phyloP scores from a whole-genome alignment of 2,888 invertebrate genomes.

The Drosophila atripex region DNA sequence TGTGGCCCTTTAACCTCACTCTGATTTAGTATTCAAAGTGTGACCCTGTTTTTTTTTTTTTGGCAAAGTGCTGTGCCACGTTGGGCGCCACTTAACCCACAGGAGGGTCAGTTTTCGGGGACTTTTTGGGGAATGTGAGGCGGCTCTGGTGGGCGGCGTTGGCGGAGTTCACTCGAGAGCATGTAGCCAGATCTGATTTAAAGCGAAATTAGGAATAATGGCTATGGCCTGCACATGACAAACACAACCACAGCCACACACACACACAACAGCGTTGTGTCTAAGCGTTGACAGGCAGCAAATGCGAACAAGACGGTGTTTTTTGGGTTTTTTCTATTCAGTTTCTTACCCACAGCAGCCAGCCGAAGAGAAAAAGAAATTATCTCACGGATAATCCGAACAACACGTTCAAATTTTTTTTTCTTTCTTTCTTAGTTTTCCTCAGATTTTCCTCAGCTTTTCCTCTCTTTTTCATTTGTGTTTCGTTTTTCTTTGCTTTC shows the following conservation, averaged over 20 bases:
- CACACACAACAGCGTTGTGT: not conserved
- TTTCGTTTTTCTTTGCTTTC: slow-evolving; percentile 19
- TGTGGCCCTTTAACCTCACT: no score
- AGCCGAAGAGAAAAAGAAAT: slow-evolving; percentile 51
- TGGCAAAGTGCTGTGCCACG: not conserved
- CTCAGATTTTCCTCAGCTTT: slow-evolving; percentile 24
- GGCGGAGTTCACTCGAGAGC: slow-evolving; percentile 45
- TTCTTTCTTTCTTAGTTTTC: slow-evolving; percentile 16
- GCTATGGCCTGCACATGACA: slow-evolving; percentile 79
- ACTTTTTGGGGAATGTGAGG: no score
- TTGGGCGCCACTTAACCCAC: slow-evolving; percentile 19
- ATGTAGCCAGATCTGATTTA: slow-evolving; percentile 77
- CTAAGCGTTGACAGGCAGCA: slow-evolving; percentile 73
- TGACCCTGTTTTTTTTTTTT: no score
- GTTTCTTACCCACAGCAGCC: slow-evolving; percentile 52
- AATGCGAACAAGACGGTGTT: slow-evolving; percentile 75
- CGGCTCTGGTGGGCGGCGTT: slow-evolving; percentile 59
- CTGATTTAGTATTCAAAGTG: no score
- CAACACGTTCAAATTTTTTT: slow-evolving; percentile 64
- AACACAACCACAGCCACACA: slow-evolving; percentile 30
- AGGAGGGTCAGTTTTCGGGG: slow-evolving; percentile 39
- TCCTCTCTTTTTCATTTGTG: slow-evolving; percentile 22
- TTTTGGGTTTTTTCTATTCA: not conserved
- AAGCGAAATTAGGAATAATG: slow-evolving; percentile 82
- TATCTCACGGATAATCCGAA: slow-evolving; percentile 79